phyloP scores from a whole-genome alignment of 2,888 invertebrate genomes.

The Lumbricus terrestris region DNA sequence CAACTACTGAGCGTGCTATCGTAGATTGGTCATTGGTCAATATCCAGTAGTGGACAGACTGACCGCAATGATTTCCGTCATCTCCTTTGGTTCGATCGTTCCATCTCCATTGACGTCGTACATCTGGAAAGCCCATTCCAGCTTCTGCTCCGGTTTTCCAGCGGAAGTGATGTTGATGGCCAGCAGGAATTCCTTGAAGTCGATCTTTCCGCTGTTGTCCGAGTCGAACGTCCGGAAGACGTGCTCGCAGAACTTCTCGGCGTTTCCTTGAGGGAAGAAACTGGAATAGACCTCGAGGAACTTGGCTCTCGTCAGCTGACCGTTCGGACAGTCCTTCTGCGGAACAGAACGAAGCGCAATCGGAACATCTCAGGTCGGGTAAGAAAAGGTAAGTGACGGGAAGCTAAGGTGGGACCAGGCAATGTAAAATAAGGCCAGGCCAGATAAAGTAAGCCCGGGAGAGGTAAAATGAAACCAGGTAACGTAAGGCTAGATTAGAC shows the following conservation, averaged over 20 bases:
- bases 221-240: conserved; percentile 93
- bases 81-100: conserved; percentile 57
- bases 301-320: conserved; percentile 90
- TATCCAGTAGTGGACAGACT: neutral
- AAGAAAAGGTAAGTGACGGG: neutral
- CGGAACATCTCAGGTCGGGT: neutral
- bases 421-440: neutral
- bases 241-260: conserved; percentile 96
- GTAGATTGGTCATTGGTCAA: too few species aligned
- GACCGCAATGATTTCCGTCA: conserved; percentile 59
- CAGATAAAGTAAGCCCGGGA: too few species aligned
- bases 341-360: conserved; percentile 49
- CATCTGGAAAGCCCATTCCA: conserved; percentile 60
- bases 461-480: too few species aligned
- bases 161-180: conserved; percentile 60
- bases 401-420: neutral
- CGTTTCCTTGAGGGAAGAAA: conserved; percentile 93
- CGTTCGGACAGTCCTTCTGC: conserved; percentile 97
- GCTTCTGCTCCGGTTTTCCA: conserved; percentile 57
- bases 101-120: conserved; percentile 60
- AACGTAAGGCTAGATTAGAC: too few species aligned
- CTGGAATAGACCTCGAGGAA: conserved; percentile 99
- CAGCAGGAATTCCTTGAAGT: conserved; percentile 70
- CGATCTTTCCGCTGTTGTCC: conserved; percentile 59
- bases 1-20: too few species aligned